Evolutionary conservation across 2,113 vertebrate species (phyloP).

Genomic region (Gobio gobio): DNA sequence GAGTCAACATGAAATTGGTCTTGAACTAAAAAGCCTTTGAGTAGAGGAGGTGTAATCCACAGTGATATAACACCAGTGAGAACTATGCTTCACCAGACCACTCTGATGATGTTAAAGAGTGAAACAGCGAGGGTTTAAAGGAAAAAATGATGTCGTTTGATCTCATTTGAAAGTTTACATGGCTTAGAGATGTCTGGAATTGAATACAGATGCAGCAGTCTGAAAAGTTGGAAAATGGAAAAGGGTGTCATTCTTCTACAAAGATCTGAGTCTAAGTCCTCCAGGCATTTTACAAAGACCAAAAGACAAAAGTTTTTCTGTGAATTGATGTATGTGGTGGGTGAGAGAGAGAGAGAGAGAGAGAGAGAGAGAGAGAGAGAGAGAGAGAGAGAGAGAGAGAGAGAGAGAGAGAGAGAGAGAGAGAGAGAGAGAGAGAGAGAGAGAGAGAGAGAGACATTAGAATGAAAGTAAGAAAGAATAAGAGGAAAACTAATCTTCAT

Average conservation of each 20-base stretch:
- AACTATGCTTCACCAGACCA: neutral
- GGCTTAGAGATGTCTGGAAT: neutral
- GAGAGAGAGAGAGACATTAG: neutral
- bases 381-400: neutral
- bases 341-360: neutral
- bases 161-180: neutral
- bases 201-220: neutral
- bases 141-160: neutral
- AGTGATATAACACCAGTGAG: neutral
- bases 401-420: neutral
- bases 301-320: neutral
- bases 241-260: neutral
- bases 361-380: neutral
- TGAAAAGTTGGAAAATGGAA: neutral
- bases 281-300: neutral
- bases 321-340: neutral
- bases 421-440: neutral
- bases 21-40: constrained; percentile 34
- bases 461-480: too few relatives aligned
- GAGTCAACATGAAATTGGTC: neutral
- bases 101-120: neutral
- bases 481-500: neutral
- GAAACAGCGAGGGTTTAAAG: neutral
- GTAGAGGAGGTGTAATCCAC: constrained; percentile 10
- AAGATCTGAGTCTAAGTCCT: neutral